Percentiles rank a stretch among this genome's conserved stretches.
Evolutionary conservation across 1,140 invertebrate species (phyloP).

Genomic region (Drosophila mojavensis): DNA sequence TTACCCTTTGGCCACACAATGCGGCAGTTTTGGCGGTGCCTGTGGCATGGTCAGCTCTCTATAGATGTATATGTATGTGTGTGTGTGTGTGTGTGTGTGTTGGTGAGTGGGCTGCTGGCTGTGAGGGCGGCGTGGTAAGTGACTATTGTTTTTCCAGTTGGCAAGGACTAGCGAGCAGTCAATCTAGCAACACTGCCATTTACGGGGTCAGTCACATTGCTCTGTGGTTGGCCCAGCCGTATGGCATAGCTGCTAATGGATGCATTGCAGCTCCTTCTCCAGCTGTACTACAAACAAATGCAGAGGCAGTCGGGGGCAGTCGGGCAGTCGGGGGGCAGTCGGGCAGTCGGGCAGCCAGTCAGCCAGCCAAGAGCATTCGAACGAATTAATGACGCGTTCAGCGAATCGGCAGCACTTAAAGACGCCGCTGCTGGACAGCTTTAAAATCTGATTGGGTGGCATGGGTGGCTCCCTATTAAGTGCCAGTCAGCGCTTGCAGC

Average conservation of each 20-base stretch:
- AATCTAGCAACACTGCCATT: conserved; percentile 15
- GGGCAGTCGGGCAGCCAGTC: not conserved
- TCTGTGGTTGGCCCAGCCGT: conserved; percentile 57
- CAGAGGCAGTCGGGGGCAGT: not conserved
- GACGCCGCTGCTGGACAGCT: conserved; percentile 24
- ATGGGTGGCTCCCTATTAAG: conserved; percentile 19
- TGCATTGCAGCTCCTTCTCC: conserved; percentile 11
- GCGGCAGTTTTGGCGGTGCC: conserved; percentile 44
- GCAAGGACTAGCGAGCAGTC: conserved; percentile 11
- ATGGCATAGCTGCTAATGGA: conserved; percentile 54
- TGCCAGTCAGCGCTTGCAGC: conserved; percentile 70
- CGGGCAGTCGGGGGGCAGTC: too few species aligned
- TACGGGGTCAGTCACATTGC: conserved; percentile 46
- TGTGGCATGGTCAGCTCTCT: not conserved
- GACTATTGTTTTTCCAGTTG: conserved; percentile 24
- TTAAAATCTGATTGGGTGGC: conserved; percentile 29
- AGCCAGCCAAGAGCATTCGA: conserved; percentile 51
- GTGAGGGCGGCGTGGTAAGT: not conserved
- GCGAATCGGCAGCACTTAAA: conserved; percentile 50
- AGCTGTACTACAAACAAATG: conserved; percentile 29
- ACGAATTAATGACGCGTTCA: conserved; percentile 66
- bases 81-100: not conserved
- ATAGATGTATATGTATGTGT: not conserved
- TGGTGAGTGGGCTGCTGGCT: not conserved
- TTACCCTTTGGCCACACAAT: conserved; percentile 71